Base-by-base conservation (phyloP, 2,888 invertebrate species). In the Dichetophora obliterata region DNA sequence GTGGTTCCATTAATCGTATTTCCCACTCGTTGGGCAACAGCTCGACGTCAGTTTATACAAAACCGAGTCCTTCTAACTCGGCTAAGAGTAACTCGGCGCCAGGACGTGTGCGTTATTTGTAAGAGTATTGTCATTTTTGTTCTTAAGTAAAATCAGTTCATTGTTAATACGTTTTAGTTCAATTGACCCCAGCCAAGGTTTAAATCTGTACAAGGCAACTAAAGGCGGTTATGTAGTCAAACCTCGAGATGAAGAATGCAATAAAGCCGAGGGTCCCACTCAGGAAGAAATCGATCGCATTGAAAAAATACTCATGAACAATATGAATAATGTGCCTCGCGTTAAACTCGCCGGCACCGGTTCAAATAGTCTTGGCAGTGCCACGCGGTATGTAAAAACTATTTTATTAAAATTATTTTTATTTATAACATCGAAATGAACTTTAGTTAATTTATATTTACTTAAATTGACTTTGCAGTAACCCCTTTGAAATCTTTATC, bases 241-340 rank as follows among this genome's bases (percentile, higher is more conserved):
- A 81, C 91, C 92, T 9, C 91, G 91, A 77, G 95, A 95, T 86
- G 94, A 93, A 85, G 92, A 93, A 82, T 92, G 91, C 84, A 91
- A 92, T 72, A 93, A 92, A 86, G 93, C 93, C 2, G 92, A 92
- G 86, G 92, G 91, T 31, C 91, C 92, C n/a, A 90, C 91, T 8
- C 89, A 89, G 61, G 91, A 91, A 81, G 92, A 92, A 84, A 89
- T 91, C 81, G 92, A 91, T 89, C 91, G 90, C 87, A 90, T 92
- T 87, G 93, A 91, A 82, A 90, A 90, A 85, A 89, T 92, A 82
- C 86, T 92, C 68, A 88, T 91, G 85, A 90, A 90, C 80, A 86
- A 83, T 66, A 66, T 74, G 31, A 81, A 80, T 69, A 83, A 79
- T 27, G 83, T 85, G 9, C 85, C 85, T 48, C 84, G 89, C 27